phyloP scores from a whole-genome alignment of 2,797 vertebrate genomes.

The Siniperca obscura region DNA sequence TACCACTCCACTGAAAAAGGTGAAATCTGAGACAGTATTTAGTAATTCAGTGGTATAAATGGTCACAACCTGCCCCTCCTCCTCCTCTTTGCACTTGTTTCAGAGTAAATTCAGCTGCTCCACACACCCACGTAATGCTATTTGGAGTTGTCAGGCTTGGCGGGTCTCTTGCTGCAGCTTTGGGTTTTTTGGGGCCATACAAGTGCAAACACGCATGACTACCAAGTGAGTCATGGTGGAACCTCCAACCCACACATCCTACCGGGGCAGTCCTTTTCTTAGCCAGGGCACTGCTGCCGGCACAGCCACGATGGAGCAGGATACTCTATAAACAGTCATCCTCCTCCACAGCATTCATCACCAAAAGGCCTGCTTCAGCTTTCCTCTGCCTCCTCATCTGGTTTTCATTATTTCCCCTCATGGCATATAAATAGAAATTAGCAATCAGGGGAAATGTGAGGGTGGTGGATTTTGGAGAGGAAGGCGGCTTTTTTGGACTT shows the following conservation, averaged over 20 bases:
- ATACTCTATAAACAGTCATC: conserved; percentile 78
- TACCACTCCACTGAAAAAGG: conserved; percentile 12
- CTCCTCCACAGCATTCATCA: conserved; percentile 75
- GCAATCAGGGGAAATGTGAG: conserved; percentile 73
- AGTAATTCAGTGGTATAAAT: conserved; percentile 59
- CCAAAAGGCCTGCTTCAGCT: conserved; percentile 66
- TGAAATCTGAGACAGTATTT: conserved; percentile 66
- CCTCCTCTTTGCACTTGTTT: conserved; percentile 70
- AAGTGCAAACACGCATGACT: conserved; percentile 77
- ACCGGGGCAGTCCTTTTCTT: conserved; percentile 72
- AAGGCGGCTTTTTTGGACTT: conserved; percentile 57
- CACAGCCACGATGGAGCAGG: conserved; percentile 48
- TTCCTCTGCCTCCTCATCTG: conserved; percentile 75
- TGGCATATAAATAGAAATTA: conserved; percentile 81
- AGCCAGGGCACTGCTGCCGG: conserved; percentile 64
- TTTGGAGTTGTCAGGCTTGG: conserved; percentile 75
- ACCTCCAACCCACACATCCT: conserved; percentile 78
- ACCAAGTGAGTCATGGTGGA: conserved; percentile 82
- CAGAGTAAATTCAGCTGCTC: conserved; percentile 77
- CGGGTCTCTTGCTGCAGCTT: conserved; percentile 55
- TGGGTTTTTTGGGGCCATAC: conserved; percentile 57
- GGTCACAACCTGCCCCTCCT: conserved; percentile 35
- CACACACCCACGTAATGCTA: conserved; percentile 75
- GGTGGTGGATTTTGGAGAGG: conserved; percentile 64
- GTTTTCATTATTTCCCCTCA: conserved; percentile 79